Evolutionary conservation across 2,888 invertebrate species (phyloP), one percentile per base, ranked within the genome.

Genomic region (Eupithecia tripunctaria): DNA sequence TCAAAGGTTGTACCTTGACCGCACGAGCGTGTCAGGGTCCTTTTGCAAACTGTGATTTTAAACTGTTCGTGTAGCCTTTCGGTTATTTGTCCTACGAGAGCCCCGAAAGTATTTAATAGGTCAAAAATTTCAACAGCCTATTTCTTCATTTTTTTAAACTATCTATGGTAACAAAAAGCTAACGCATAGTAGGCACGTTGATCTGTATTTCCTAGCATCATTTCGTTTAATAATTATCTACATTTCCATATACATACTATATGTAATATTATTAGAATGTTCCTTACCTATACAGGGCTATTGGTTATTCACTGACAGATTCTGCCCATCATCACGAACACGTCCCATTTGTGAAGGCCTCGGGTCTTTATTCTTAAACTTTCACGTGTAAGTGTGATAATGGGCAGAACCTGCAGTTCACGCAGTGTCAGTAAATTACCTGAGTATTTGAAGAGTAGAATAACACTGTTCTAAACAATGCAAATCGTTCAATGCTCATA

Each of bases 1-100:
- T 65, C 68, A 72, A 69, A 76, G 75, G 70, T 77, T 71, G 67
- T 27, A 41, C 70, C 71, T 67, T 76, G 77, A 74, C 72, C 75
- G 67, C 64, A 63, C 67, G 56, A 38, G 64, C 56, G 59, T 76
- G 69, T 71, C 69, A 73, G 59, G 68, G 71, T 71, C 47, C 64
- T 29, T 68, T 71, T 64, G n/a, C 51, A 51, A 70, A 68, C 66
- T 65, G 56, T 72, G 66, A 67, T 67, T 12, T 72, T 60, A 15
- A 29, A 56, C 21, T 56, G 25, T 25, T 25, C n/a, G 25, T 51
- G 21, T 12, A 51, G 12, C 21, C 12, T 51, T 51, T 51, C 4
- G 12, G 51, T 51, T 21, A 51, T 51, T 12, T n/a, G 21, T n/a
- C n/a, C 7, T 47, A 21, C 47, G 10, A 21, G 12, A 51, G 21